A percentile compares a stretch with the other conserved stretches of the same genome.
phyloP scores from a whole-genome alignment of 1,140 invertebrate species.

The Bemisia tabaci region DNA sequence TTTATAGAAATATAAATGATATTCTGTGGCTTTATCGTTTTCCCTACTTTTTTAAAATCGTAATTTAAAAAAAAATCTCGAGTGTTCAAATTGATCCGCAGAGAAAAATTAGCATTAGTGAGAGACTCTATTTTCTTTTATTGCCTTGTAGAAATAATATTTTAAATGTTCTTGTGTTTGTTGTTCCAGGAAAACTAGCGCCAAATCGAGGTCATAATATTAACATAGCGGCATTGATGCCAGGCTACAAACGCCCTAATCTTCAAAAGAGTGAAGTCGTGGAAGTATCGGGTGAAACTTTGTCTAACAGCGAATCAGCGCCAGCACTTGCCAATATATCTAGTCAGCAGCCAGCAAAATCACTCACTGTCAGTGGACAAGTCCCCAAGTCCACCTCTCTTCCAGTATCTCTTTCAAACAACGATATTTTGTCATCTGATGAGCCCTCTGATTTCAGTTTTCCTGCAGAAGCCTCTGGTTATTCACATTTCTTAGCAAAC shows the following conservation, averaged over 20 bases:
- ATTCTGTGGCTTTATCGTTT: no score
- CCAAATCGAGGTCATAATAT: background rate
- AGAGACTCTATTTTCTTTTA: no score
- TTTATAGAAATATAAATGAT: no score
- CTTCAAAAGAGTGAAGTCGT: background rate
- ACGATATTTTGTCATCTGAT: background rate
- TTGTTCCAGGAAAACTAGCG: background rate
- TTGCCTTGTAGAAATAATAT: no score
- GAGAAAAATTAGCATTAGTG: no score
- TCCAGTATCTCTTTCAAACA: background rate
- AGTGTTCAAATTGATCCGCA: no score
- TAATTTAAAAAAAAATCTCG: no score
- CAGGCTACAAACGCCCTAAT: background rate
- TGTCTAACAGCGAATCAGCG: background rate
- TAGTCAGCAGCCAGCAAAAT: background rate
- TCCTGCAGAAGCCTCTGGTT: background rate
- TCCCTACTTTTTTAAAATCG: no score
- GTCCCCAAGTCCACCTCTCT: background rate
- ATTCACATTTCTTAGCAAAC: background rate
- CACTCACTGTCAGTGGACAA: background rate
- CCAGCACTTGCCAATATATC: background rate
- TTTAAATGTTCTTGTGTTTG: no score
- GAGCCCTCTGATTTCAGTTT: background rate
- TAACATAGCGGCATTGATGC: background rate
- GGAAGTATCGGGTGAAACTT: background rate